Evolutionary conservation across 2,113 vertebrate genomes (phyloP).

Genomic region (Astur gentilis): DNA sequence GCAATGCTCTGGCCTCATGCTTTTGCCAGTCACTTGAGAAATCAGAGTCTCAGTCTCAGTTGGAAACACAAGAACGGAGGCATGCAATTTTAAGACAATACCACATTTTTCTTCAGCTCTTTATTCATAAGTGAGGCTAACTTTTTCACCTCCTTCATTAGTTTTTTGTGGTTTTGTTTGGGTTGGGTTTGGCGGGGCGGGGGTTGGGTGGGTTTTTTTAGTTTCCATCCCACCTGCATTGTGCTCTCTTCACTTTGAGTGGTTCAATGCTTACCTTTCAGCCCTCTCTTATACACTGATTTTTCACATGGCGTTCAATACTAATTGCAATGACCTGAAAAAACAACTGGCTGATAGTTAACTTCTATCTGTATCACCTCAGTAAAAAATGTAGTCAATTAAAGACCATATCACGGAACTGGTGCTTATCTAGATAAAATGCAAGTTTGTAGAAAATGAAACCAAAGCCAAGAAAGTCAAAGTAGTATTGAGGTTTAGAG

Average conservation of each 20-base stretch:
- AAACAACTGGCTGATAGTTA: neutral
- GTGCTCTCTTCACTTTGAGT: neutral
- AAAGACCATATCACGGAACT: neutral
- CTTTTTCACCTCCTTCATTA: neutral
- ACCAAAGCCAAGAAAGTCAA: neutral
- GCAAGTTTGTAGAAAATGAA: neutral
- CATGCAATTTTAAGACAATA: neutral
- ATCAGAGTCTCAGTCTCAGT: neutral
- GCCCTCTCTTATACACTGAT: neutral
- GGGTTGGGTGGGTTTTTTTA: neutral
- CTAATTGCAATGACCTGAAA: neutral
- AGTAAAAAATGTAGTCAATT: neutral
- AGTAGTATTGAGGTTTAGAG: neutral
- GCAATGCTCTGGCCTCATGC: accelerated
- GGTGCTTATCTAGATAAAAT: neutral
- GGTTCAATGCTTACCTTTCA: neutral
- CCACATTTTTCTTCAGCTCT: neutral
- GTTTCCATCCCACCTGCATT: neutral
- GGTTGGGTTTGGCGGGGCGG: neutral
- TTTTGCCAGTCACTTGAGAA: neutral
- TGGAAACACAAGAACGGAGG: neutral
- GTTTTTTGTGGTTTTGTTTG: neutral
- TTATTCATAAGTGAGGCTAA: neutral
- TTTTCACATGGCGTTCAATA: neutral
- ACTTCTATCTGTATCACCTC: neutral